These are phyloP conservation scores for Tenthredo mesomela DNA, from an alignment of 2,888 invertebrate genomes.

Conservation along the genomic window DNA sequence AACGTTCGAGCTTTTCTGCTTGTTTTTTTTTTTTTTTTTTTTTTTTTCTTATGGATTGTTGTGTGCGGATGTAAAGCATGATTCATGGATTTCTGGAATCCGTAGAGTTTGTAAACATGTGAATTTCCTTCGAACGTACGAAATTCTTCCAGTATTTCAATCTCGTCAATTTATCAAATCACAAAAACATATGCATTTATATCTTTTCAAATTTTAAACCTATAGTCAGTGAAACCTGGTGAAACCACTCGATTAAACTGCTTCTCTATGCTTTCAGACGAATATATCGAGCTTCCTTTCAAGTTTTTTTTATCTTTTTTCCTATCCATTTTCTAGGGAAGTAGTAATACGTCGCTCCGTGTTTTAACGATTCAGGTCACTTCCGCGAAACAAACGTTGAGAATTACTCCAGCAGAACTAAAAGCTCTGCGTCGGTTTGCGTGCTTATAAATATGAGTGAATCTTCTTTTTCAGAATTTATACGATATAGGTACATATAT, in stretches of 20 bases:
- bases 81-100: neutral
- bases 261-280: neutral
- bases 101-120: neutral
- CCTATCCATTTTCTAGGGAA: neutral
- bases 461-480: neutral
- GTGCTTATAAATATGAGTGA: neutral
- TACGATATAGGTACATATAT: neutral
- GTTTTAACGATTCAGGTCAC: constrained; percentile 10
- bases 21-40: neutral
- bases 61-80: neutral
- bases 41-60: neutral
- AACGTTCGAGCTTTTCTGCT: neutral
- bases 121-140: neutral
- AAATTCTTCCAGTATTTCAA: neutral
- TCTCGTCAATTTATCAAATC: neutral
- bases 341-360: neutral
- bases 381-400: neutral
- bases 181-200: neutral
- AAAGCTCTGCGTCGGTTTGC: constrained; percentile 1
- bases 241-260: neutral
- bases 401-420: neutral
- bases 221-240: neutral
- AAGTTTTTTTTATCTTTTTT: neutral
- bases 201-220: neutral
- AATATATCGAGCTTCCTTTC: neutral